A percentile compares a stretch with the other conserved stretches of the same genome.
phyloP scores from a whole-genome alignment of 2,797 vertebrate genomes.

The Phrynocephalus guinanensis region DNA sequence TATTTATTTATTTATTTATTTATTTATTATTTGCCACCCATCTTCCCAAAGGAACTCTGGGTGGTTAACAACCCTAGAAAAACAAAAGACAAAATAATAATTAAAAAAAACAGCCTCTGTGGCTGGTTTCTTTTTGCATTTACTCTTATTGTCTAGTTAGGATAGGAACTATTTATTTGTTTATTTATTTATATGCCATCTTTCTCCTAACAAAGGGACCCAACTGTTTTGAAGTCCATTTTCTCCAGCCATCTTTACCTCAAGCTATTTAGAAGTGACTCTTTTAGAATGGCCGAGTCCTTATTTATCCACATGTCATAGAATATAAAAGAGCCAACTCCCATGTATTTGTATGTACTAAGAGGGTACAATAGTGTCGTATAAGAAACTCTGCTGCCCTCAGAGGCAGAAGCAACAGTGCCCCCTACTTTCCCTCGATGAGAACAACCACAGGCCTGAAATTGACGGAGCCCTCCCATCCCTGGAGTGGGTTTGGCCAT shows the following conservation, averaged over 20 bases:
- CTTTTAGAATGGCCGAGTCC: neutral
- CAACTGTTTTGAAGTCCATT: conserved; percentile 1
- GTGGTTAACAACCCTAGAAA: neutral
- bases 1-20: no score
- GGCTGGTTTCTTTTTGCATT: conserved; percentile 67
- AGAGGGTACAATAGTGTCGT: no score
- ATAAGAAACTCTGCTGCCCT: no score
- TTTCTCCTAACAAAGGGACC: conserved; percentile 29
- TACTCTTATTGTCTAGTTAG: conserved; percentile 62
- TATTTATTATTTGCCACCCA: no score
- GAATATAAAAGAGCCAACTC: neutral
- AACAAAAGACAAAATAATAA: no score
- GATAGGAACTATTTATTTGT: conserved; percentile 31
- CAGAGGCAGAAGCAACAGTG: no score
- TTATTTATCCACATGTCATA: neutral
- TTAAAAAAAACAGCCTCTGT: no score
- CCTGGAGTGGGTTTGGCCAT: no score
- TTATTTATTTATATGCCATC: conserved; percentile 52
- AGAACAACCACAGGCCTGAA: no score
- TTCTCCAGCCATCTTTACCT: conserved; percentile 7
- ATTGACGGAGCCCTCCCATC: no score
- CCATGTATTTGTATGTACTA: neutral
- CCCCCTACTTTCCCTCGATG: no score
- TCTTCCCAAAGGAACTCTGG: no score
- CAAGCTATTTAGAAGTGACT: neutral